Evolutionary conservation across 1,140 invertebrate species (phyloP).

Genomic region (Drosophila prosaltans): DNA sequence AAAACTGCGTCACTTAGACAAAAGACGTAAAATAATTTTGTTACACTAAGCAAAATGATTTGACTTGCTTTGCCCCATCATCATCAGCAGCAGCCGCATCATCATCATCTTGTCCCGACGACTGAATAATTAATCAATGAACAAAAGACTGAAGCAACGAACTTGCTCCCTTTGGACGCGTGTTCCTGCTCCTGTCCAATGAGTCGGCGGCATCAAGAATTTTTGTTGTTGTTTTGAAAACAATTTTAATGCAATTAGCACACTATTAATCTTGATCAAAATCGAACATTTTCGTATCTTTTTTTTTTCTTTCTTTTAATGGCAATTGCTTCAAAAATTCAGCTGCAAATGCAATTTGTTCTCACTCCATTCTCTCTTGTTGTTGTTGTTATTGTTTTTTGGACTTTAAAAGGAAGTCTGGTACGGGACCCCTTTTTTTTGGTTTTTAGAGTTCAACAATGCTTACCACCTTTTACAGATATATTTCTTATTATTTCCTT

Average conservation of each 20-base stretch:
- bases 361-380: neutral
- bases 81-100: no score
- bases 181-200: slow-evolving; percentile 21
- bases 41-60: slow-evolving; percentile 2
- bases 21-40: slow-evolving; percentile 11
- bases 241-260: slow-evolving; percentile 67
- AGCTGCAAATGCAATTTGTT: slow-evolving; percentile 13
- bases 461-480: neutral
- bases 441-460: slow-evolving; percentile 1
- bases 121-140: slow-evolving; percentile 58
- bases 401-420: neutral
- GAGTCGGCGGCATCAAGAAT: slow-evolving; percentile 28
- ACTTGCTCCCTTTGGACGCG: slow-evolving; percentile 47
- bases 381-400: neutral
- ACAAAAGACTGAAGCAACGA: slow-evolving; percentile 79
- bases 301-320: neutral
- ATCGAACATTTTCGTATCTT: slow-evolving; percentile 5
- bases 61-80: neutral
- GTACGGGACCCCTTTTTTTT: neutral
- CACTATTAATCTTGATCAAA: slow-evolving; percentile 72
- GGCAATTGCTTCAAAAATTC: slow-evolving; percentile 4
- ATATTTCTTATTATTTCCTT: neutral
- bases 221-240: slow-evolving; percentile 20
- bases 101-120: neutral
- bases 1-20: slow-evolving; percentile 15